Evolutionary conservation across 2,888 invertebrate species (phyloP).

Genomic region (Boloria euphrosyne): DNA sequence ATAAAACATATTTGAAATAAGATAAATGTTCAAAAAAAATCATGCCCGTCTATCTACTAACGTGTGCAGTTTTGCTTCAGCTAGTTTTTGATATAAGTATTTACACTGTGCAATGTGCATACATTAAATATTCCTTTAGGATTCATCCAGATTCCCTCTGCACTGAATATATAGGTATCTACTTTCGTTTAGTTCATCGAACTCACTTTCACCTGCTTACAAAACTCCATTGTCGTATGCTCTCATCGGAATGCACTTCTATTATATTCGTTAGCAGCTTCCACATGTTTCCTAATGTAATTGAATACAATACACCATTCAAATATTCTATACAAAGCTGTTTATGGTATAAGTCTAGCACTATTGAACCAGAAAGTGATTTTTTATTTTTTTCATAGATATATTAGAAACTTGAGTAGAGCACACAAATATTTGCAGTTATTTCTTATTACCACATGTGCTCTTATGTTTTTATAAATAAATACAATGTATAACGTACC

Average conservation of each 20-base stretch:
- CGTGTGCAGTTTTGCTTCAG: too few relatives aligned
- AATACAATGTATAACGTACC: background rate
- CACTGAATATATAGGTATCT: conserved; percentile 46
- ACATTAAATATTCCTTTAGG: background rate
- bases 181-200: conserved; percentile 81
- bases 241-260: conserved; percentile 75
- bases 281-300: conserved; percentile 55
- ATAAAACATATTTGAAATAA: too few relatives aligned
- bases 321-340: conserved; percentile 5
- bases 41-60: too few relatives aligned
- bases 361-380: background rate
- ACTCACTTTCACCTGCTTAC: conserved; percentile 75
- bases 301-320: conserved; percentile 43
- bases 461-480: too few relatives aligned
- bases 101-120: background rate
- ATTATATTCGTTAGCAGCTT: conserved; percentile 69
- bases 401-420: background rate
- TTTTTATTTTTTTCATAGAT: background rate
- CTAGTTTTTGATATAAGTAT: too few relatives aligned
- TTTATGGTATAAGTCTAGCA: background rate
- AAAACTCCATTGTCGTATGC: conserved; percentile 64
- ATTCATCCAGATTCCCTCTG: conserved; percentile 37
- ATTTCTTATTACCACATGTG: too few relatives aligned
- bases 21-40: too few relatives aligned
- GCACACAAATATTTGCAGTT: too few relatives aligned